These are phyloP conservation scores for Lateolabrax maculatus DNA, from an alignment of 2,797 vertebrate genomes.

Conservation along the genomic window DNA sequence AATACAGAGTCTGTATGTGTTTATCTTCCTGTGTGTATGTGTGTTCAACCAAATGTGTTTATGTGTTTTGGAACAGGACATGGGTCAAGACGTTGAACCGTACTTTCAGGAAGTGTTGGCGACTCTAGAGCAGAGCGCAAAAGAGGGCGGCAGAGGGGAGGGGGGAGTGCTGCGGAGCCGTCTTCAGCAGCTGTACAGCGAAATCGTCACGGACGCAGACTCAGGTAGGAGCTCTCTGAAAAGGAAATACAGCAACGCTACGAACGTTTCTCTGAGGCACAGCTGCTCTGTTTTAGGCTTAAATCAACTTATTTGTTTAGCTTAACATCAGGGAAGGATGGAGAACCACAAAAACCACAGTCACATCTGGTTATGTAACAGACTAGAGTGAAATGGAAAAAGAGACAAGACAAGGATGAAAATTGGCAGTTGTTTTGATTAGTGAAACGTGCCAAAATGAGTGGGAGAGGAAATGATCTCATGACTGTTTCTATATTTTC, in stretches of 20 bases:
- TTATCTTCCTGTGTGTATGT: slow-evolving; percentile 64
- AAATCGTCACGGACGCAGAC: slow-evolving; percentile 76
- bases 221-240: slow-evolving; percentile 71
- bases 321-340: background rate
- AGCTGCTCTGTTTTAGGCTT: background rate
- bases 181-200: slow-evolving; percentile 85
- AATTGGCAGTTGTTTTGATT: background rate
- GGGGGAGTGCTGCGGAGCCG: slow-evolving; percentile 69
- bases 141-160: slow-evolving; percentile 67
- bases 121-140: slow-evolving; percentile 81
- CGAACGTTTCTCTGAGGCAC: background rate
- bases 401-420: background rate
- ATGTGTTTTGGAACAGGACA: slow-evolving; percentile 83
- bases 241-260: background rate
- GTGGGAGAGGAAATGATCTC: background rate
- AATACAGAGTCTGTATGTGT: slow-evolving; percentile 60
- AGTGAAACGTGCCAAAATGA: background rate
- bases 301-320: background rate
- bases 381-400: background rate
- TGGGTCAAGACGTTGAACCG: slow-evolving; percentile 83
- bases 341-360: background rate
- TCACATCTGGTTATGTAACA: background rate
- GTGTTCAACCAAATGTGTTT: slow-evolving; percentile 51
- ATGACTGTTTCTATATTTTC: background rate
- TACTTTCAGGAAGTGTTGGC: slow-evolving; percentile 92